phyloP scores from a whole-genome alignment of 2,888 invertebrate genomes.

The Monopis laevigella region DNA sequence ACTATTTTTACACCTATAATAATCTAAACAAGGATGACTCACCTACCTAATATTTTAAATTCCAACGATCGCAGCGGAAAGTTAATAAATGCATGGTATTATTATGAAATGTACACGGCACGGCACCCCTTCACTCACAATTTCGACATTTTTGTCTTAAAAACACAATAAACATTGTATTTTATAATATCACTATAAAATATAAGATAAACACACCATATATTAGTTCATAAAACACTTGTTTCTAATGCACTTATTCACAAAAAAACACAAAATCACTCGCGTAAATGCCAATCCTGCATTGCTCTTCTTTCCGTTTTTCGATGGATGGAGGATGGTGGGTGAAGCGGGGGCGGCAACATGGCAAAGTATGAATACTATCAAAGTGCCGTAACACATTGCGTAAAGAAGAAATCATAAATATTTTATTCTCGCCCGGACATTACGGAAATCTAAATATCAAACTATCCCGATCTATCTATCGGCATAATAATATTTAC shows the following conservation, averaged over 20 bases:
- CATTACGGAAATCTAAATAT: too few relatives aligned
- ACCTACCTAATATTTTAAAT: conserved; percentile 64
- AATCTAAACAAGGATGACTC: too few relatives aligned
- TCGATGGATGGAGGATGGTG: conserved; percentile 22
- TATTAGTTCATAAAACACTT: conserved; percentile 35
- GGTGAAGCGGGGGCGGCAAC: conserved; percentile 28
- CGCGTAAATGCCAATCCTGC: conserved; percentile 51
- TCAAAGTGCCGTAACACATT: too few relatives aligned
- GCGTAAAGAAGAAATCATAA: too few relatives aligned
- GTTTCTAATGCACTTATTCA: conserved; percentile 49
- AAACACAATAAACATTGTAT: conserved; percentile 3
- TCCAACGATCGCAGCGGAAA: conserved; percentile 59
- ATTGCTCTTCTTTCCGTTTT: conserved; percentile 27
- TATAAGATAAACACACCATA: neutral
- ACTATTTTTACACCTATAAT: too few relatives aligned
- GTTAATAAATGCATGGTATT: conserved; percentile 34
- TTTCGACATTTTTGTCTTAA: conserved; percentile 20
- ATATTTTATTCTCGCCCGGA: too few relatives aligned
- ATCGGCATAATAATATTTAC: too few relatives aligned
- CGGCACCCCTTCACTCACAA: conserved; percentile 48
- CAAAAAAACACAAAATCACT: conserved; percentile 51
- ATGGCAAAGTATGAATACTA: conserved; percentile 14
- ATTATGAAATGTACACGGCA: conserved; percentile 49
- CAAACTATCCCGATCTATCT: too few relatives aligned
- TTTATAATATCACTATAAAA: neutral